Evolutionary conservation across 2,797 vertebrate species (phyloP).

Genomic region (Distichodus sexfasciatus): DNA sequence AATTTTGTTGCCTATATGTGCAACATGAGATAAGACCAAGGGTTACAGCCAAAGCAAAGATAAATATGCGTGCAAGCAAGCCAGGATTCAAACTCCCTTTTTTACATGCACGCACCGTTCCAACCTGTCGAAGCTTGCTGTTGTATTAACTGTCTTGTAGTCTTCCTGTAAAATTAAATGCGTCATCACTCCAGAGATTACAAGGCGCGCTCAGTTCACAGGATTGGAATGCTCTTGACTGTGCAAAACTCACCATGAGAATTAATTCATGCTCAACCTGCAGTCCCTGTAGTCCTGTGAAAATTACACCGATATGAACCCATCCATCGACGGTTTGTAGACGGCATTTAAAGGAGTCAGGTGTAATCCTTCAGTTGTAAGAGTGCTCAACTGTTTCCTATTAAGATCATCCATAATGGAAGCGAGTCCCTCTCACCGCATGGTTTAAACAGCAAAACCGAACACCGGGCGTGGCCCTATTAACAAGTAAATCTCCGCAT

Average conservation of each 20-base stretch:
- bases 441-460: constrained; percentile 59
- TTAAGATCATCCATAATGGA: constrained; percentile 56
- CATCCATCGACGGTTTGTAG: constrained; percentile 56
- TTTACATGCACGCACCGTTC: not conserved
- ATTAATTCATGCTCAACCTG: constrained; percentile 31
- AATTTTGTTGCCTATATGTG: not conserved
- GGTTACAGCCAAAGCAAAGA: not conserved
- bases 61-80: not conserved
- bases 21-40: too few relatives aligned
- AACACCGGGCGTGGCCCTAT: constrained; percentile 56
- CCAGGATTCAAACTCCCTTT: too few relatives aligned
- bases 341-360: constrained; percentile 46
- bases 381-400: constrained; percentile 57
- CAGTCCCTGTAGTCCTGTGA: constrained; percentile 32
- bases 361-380: constrained; percentile 48
- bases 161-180: not conserved
- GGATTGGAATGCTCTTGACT: constrained; percentile 16
- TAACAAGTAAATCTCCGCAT: constrained; percentile 65
- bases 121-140: not conserved
- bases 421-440: constrained; percentile 18
- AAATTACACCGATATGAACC: constrained; percentile 54
- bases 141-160: too few relatives aligned
- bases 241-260: constrained; percentile 21
- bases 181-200: not conserved
- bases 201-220: not conserved